These are phyloP conservation scores for Dasysyrphus tricinctus DNA, from an alignment of 2,888 invertebrate species.

Conservation along the genomic window DNA sequence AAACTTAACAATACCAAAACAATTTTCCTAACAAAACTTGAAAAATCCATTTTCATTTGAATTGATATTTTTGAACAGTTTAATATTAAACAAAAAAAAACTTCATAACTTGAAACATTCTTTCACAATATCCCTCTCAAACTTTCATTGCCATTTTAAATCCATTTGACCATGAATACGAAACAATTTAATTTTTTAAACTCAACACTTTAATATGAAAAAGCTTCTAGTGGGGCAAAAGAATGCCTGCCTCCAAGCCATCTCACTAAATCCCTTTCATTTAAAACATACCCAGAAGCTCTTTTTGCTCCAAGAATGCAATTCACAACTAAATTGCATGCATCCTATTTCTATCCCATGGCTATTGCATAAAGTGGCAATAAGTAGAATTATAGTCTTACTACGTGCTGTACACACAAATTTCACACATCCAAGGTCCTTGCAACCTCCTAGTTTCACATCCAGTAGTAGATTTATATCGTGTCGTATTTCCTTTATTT, in stretches of 20 bases:
- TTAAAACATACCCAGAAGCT: conserved; percentile 42
- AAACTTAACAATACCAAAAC: too few relatives aligned
- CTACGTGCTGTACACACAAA: conserved; percentile 45
- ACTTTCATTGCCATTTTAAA: conserved; percentile 16
- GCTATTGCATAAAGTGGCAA: conserved; percentile 58
- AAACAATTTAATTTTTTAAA: conserved; percentile 7
- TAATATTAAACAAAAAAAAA: not conserved
- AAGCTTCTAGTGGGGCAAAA: not conserved
- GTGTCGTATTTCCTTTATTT: conserved; percentile 9
- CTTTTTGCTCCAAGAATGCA: conserved; percentile 3
- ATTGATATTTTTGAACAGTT: not conserved
- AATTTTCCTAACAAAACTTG: too few relatives aligned
- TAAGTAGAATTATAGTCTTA: conserved; percentile 47
- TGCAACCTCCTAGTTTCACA: conserved; percentile 19
- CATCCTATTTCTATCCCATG: conserved; percentile 32
- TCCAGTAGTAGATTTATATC: not conserved
- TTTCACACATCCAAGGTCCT: conserved; percentile 48
- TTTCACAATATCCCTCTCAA: not conserved
- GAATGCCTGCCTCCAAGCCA: conserved; percentile 30
- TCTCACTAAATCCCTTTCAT: conserved; percentile 25
- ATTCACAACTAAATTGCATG: conserved; percentile 50
- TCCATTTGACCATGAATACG: conserved; percentile 28
- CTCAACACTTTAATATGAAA: conserved; percentile 4
- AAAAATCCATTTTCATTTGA: too few relatives aligned
- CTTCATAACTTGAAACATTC: not conserved